These are phyloP conservation scores for Coracopsis vasa DNA, from an alignment of 2,113 vertebrate species.

Conservation along the genomic window DNA sequence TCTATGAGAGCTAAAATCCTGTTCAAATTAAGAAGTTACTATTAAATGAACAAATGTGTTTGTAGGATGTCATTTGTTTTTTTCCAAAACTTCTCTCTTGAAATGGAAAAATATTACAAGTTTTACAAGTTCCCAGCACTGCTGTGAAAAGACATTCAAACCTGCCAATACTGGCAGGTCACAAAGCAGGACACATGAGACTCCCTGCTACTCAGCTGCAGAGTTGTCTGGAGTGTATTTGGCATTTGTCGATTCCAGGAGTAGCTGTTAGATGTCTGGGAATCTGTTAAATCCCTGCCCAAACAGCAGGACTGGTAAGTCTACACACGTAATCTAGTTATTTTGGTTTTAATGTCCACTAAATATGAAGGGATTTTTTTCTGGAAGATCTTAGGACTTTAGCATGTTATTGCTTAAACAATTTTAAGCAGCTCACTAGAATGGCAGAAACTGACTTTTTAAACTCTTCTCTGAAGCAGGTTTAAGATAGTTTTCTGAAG, in stretches of 20 bases:
- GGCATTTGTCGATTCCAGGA: neutral
- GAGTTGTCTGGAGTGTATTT: neutral
- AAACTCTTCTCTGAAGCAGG: neutral
- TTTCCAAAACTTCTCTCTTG: neutral
- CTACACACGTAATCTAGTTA: slow-evolving; percentile 10
- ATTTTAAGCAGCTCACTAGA: neutral
- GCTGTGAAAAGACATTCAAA: neutral
- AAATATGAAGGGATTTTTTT: neutral
- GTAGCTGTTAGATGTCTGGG: slow-evolving; percentile 43
- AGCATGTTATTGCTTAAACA: neutral
- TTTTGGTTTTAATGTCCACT: slow-evolving; percentile 2
- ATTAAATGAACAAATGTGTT: neutral
- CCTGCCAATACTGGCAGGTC: neutral
- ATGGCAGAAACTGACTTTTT: neutral
- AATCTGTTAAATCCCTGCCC: slow-evolving; percentile 46
- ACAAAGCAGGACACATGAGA: neutral
- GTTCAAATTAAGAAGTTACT: neutral
- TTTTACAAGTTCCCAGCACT: neutral
- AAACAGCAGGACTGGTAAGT: slow-evolving; percentile 30
- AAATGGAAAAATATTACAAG: neutral
- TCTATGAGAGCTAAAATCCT: neutral
- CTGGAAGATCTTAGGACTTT: neutral
- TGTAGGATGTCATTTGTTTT: neutral
- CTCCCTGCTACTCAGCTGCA: neutral
- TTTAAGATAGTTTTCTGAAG: neutral